A percentile compares a stretch with the other conserved stretches of the same genome.
Evolutionary conservation across 2,888 invertebrate species (phyloP).

Genomic region (Cheilosia vernalis): DNA sequence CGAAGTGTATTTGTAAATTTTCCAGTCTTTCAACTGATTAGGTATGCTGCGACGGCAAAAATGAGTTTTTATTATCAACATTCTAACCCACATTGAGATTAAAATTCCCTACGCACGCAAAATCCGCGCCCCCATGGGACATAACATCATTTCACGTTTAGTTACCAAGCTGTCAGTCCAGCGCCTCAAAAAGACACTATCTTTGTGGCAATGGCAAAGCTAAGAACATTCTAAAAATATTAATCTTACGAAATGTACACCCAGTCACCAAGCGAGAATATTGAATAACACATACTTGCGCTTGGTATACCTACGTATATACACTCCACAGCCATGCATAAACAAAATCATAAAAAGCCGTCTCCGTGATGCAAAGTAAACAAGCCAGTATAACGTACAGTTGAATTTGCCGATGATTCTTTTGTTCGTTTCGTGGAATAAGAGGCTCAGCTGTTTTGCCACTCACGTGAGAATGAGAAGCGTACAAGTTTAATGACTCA

Average conservation of each 20-base stretch:
- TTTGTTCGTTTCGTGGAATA: neutral
- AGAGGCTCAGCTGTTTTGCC: conserved; percentile 14
- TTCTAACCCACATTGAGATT: neutral
- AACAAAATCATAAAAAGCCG: neutral
- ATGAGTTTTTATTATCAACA: neutral
- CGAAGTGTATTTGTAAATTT: too few relatives aligned
- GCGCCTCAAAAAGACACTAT: neutral
- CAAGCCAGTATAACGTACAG: too few relatives aligned
- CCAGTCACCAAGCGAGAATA: neutral
- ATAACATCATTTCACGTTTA: neutral
- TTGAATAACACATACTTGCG: neutral
- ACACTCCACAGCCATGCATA: neutral
- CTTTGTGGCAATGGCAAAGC: neutral
- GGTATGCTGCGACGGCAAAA: neutral
- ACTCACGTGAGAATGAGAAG: conserved; percentile 1
- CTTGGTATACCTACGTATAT: too few relatives aligned
- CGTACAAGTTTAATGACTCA: conserved; percentile 5
- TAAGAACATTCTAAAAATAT: neutral
- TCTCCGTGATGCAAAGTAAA: neutral
- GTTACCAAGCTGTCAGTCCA: neutral
- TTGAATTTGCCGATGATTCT: too few relatives aligned
- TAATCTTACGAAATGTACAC: neutral
- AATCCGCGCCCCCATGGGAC: neutral
- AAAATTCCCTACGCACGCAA: neutral
- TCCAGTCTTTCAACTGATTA: neutral